Evolutionary conservation across 2,113 vertebrate genomes (phyloP).

Genomic region (Cepphus grylle): DNA sequence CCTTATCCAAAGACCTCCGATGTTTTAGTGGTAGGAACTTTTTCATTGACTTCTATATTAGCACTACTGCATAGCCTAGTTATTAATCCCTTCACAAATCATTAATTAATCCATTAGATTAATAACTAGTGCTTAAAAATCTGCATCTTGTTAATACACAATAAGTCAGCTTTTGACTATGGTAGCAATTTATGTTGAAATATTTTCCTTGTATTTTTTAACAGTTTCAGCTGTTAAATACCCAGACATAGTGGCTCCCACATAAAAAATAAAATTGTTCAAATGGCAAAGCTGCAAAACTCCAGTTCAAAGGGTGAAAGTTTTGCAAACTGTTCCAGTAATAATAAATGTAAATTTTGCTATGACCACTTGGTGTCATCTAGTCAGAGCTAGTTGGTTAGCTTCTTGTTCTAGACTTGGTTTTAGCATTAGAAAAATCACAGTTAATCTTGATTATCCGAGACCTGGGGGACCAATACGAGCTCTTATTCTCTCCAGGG

Average conservation of each 20-base stretch:
- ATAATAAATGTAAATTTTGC: conserved; percentile 62
- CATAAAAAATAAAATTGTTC: conserved; percentile 3
- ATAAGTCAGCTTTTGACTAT: not conserved
- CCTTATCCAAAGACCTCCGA: not conserved
- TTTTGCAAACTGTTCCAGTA: conserved; percentile 27
- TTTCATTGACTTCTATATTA: not conserved
- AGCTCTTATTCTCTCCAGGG: not conserved
- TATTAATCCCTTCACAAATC: not conserved
- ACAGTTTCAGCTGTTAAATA: not conserved
- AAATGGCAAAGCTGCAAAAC: conserved; percentile 9
- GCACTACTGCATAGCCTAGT: not conserved
- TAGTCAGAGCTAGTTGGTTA: conserved; percentile 17
- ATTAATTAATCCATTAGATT: not conserved
- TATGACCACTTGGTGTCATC: conserved; percentile 61
- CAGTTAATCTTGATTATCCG: not conserved
- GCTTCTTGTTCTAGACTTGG: not conserved
- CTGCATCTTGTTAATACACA: not conserved
- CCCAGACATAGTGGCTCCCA: conserved; percentile 25
- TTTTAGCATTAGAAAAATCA: not conserved
- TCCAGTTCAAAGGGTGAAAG: conserved; percentile 30
- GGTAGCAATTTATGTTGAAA: not conserved
- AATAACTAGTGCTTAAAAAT: not conserved
- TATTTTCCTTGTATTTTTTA: not conserved
- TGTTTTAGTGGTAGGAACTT: not conserved
- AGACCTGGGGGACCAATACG: not conserved